Evolutionary conservation across 2,888 invertebrate genomes (phyloP).

Genomic region (Lumbricus terrestris): DNA sequence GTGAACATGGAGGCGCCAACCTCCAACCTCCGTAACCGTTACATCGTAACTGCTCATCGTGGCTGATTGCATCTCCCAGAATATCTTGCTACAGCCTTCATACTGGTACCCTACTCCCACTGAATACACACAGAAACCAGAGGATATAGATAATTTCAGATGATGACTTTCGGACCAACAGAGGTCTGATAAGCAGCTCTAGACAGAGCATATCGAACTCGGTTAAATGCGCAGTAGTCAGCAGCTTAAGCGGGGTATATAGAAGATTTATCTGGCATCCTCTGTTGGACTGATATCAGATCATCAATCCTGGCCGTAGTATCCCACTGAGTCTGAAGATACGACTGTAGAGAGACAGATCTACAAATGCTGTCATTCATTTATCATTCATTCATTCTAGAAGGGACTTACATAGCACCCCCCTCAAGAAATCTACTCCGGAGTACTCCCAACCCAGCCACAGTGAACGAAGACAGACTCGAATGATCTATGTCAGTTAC

Average conservation of each 20-base stretch:
- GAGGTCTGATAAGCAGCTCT: neutral
- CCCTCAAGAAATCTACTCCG: too few relatives aligned
- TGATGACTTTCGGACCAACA: neutral
- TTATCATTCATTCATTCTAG: too few relatives aligned
- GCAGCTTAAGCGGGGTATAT: too few relatives aligned
- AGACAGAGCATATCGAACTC: neutral
- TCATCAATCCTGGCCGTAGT: neutral
- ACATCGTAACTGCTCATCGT: slow-evolving; percentile 93
- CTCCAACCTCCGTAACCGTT: slow-evolving; percentile 74
- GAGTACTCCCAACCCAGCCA: too few relatives aligned
- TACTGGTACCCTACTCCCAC: slow-evolving; percentile 88
- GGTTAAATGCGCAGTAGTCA: neutral
- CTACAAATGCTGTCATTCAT: neutral
- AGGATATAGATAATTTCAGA: neutral
- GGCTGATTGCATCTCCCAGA: slow-evolving; percentile 94
- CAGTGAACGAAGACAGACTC: too few relatives aligned
- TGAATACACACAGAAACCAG: slow-evolving; percentile 35
- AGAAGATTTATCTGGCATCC: neutral
- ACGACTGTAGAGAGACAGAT: neutral
- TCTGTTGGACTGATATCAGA: neutral
- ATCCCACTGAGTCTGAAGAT: neutral
- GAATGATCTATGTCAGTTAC: too few relatives aligned
- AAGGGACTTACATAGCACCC: too few relatives aligned
- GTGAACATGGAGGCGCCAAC: slow-evolving; percentile 77
- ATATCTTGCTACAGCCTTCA: slow-evolving; percentile 78